Conservation (phyloP, 1,140 invertebrate genomes). For the Drosophila burlai region DNA sequence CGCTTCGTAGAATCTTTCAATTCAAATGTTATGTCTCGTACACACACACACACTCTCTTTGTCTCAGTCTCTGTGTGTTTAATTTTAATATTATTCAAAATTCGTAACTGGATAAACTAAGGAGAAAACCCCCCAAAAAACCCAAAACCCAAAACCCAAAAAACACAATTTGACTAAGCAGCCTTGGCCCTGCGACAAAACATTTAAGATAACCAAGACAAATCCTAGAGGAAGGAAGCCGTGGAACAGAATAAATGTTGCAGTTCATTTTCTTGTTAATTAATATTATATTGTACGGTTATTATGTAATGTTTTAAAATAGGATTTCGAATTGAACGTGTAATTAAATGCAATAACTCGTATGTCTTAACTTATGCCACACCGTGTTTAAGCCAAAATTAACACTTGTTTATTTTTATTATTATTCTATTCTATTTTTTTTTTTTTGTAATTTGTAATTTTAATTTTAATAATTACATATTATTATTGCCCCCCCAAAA, state of each 20-base stretch:
- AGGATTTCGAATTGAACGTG: slow-evolving; percentile 63
- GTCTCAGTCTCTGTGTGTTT: background rate
- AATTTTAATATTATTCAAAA: slow-evolving; percentile 1
- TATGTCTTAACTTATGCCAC: slow-evolving; percentile 54
- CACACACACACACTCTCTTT: background rate
- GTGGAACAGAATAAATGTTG: slow-evolving; percentile 42
- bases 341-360: slow-evolving; percentile 64
- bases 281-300: slow-evolving; percentile 64
- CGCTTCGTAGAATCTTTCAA: slow-evolving; percentile 3
- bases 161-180: slow-evolving; percentile 25
- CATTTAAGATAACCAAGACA: slow-evolving; percentile 41
- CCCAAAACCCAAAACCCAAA: background rate
- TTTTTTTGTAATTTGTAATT: background rate
- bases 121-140: background rate
- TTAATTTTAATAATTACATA: background rate
- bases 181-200: slow-evolving; percentile 20
- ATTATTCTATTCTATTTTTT: background rate
- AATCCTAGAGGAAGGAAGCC: slow-evolving; percentile 39
- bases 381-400: slow-evolving; percentile 52
- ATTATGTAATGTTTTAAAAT: slow-evolving; percentile 71
- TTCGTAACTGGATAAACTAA: slow-evolving; percentile 3
- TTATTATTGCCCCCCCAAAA: background rate
- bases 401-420: slow-evolving; percentile 7
- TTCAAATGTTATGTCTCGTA: background rate
- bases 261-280: slow-evolving; percentile 71